Base-by-base conservation (phyloP, 1,140 invertebrate species). In the Caenorhabditis brenneri region DNA sequence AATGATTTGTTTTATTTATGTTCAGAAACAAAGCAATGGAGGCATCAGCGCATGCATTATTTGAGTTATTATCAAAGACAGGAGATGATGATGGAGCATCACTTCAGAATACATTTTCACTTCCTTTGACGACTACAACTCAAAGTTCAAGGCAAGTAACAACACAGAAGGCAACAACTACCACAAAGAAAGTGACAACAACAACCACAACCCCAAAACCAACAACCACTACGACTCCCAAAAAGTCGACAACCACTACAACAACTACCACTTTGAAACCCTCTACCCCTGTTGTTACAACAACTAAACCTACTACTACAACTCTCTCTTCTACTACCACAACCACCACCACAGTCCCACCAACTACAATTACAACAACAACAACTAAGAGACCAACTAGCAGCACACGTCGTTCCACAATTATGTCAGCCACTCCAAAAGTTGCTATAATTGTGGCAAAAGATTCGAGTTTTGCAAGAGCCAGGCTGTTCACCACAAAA, bases 71-170 rank as follows among this genome's bases (percentile, higher is more conserved):
- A 16, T 79, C 81, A 22, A 79, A 84, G 48, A 82, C 79, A 69
- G 42, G 39, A 79, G 81, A 86, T 65, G 69, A 39, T n/a, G 53
- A 58, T 10, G 82, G 15, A 48, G 29, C 78, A 6, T n/a, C 24
- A 39, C 36, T 65, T 74, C 55, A 88, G 55, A 84, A 88, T 80
- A 85, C 74, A 39, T 88, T 88, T 84, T 49, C 87, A 2, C 80
- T 88, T 42, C 83, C 87, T 4, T 27, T 86, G 31, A 33, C 86
- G 12, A 78, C 80, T 24, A 88, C 87, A 27, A 88, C 80, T 31
- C 4, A 60, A 80, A 16, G 36, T 19, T 39, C 48, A 84, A 58
- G 48, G 55, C 46, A 58, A 79, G 27, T 39, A 7, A 81, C 22
- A 29, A 27, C 36, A 24, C 31, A 33, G 29, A 39, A 33, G 29